Evolutionary conservation across 2,888 invertebrate species (phyloP).

Genomic region (Tachina fera): DNA sequence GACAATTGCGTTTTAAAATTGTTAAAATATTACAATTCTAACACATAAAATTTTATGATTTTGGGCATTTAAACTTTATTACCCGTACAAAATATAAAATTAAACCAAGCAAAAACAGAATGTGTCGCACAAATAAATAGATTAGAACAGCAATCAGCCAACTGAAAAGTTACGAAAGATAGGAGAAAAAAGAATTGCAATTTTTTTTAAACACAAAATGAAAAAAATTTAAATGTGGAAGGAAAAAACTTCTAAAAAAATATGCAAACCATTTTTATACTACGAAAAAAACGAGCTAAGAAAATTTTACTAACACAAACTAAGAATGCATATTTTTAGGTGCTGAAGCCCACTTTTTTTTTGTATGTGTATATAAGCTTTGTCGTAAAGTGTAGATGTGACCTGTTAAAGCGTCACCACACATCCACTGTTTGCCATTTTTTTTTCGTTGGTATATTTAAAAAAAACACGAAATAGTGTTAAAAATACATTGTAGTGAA

Average conservation of each 20-base stretch:
- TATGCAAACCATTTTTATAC: background rate
- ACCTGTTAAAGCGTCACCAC: background rate
- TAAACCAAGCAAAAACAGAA: constrained; percentile 47
- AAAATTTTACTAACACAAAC: background rate
- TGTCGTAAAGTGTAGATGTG: background rate
- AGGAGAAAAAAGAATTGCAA: constrained; percentile 7
- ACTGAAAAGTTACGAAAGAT: constrained; percentile 22
- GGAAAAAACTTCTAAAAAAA: constrained; percentile 23
- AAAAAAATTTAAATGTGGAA: constrained; percentile 3
- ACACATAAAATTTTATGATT: constrained; percentile 57
- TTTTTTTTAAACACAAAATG: constrained; percentile 31
- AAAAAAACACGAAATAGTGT: background rate
- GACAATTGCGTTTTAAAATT: constrained; percentile 40
- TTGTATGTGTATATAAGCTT: background rate
- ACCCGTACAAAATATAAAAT: constrained; percentile 41
- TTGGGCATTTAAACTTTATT: constrained; percentile 64
- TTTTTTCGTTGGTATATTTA: background rate
- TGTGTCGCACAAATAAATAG: constrained; percentile 32
- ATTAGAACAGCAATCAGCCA: constrained; percentile 46
- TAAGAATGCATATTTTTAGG: constrained; percentile 38
- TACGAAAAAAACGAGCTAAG: background rate
- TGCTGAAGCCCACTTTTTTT: background rate
- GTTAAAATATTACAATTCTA: constrained; percentile 30
- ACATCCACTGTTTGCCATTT: background rate
- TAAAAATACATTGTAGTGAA: background rate